phyloP scores from a whole-genome alignment of 2,113 vertebrate genomes.

The Malurus cyaneus region DNA sequence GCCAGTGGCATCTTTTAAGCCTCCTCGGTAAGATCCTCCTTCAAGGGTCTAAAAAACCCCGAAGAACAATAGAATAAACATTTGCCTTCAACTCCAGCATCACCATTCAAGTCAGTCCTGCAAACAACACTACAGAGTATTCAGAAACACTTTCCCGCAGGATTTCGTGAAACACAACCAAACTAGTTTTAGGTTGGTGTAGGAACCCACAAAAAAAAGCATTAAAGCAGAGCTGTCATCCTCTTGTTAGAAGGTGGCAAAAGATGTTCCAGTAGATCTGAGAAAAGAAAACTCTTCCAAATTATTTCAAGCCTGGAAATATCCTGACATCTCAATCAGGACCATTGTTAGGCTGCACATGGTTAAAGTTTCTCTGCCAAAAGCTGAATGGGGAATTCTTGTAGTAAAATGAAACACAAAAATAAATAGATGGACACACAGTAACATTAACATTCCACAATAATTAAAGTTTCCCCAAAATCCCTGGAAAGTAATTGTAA shows the following conservation, averaged over 20 bases:
- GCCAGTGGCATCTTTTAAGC: slow-evolving; percentile 77
- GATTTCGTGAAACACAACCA: not conserved
- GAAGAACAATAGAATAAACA: not conserved
- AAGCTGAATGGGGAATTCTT: not conserved
- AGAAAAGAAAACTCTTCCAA: not conserved
- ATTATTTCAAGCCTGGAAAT: slow-evolving; percentile 7
- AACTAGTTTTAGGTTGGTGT: not conserved
- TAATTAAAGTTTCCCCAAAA: not conserved
- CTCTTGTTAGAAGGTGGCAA: not conserved
- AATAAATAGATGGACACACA: not conserved
- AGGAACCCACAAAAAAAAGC: not conserved
- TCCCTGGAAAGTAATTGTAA: not conserved
- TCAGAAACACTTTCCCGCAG: not conserved
- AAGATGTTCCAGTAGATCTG: not conserved
- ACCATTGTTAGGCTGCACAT: not conserved
- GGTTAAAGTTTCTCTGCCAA: not conserved
- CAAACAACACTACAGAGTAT: not conserved
- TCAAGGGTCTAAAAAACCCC: slow-evolving; percentile 85
- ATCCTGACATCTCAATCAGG: not conserved
- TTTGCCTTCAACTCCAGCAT: not conserved
- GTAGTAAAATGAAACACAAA: not conserved
- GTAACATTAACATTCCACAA: not conserved
- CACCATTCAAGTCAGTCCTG: not conserved
- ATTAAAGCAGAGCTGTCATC: not conserved
- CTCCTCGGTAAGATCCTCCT: slow-evolving; percentile 85